These are phyloP conservation scores for Papilio polytes DNA, from an alignment of 1,140 invertebrate species.

Conservation along the genomic window DNA sequence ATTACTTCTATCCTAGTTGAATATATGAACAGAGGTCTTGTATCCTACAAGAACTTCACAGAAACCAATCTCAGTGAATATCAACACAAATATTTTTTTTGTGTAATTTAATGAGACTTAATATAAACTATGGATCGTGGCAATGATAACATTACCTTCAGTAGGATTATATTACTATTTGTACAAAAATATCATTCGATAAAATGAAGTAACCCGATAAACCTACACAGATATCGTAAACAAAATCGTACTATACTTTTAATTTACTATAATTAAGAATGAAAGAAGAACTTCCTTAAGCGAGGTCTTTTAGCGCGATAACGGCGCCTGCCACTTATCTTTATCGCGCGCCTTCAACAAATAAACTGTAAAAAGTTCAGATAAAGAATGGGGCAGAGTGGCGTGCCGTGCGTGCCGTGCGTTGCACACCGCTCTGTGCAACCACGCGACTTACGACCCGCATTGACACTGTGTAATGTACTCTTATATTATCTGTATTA, in stretches of 20 bases:
- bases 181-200: background rate
- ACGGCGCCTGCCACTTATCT: conserved; percentile 74
- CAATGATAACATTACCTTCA: no score
- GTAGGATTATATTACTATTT: background rate
- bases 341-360: conserved; percentile 78
- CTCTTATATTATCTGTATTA: background rate
- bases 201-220: background rate
- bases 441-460: background rate
- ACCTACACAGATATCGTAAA: background rate
- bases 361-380: conserved; percentile 73
- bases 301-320: conserved; percentile 69
- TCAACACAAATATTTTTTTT: no score
- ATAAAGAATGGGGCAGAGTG: conserved; percentile 56
- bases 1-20: no score
- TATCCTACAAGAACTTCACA: no score
- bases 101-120: no score
- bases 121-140: no score
- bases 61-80: no score
- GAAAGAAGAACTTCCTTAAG: conserved; percentile 62
- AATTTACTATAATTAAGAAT: conserved; percentile 39
- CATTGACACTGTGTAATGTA: background rate
- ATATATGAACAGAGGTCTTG: no score
- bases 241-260: background rate
- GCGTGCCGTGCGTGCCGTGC: background rate
- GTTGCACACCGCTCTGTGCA: conserved; percentile 35